Base-by-base conservation (phyloP, 2,888 invertebrate species). In the Cataglyphis livida region DNA sequence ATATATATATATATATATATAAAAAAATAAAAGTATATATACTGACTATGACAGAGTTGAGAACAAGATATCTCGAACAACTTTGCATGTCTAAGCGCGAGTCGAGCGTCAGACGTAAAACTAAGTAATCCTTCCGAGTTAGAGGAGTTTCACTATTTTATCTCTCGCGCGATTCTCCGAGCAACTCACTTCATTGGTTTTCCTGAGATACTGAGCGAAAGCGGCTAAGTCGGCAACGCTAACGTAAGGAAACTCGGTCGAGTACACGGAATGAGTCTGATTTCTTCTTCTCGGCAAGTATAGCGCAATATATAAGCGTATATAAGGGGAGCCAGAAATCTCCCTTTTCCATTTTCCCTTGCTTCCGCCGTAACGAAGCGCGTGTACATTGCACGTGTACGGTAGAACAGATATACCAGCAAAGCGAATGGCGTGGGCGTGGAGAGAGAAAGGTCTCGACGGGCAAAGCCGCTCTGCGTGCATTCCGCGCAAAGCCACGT, bases 401-500 rank as follows among this genome's bases (percentile, higher is more conserved):
- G 35, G 35, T 38, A 18, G 35, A 18, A 73, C 57, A 51, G 61
- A 74, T 57, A 38, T 48, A 38, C 51, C 32, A 32, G 28, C 28
- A 65, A 65, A 66, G 38, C 74, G 66, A 62, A 48, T 73, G 83
- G 83, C 75, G 84, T 70, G 73, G 78, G 83, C 79, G 71, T 68
- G 61, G 81, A 73, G 84, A 25, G 25, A 66, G 75, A 66, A 83
- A 78, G 81, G 25, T 82, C 54, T 81, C 54, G 41, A 81, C 75
- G 61, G 28, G 59, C 65, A 75, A 82, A 87, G 87, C 87, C 89
- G 90, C 92, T 91, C 35, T 35, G 28, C 90, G 87, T 84, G 90
- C 90, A 92, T 92, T 92, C 90, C 87, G 87, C 88, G 88, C 91
- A 90, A 90, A 88, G 79, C 89, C 79, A 82, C 88, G 85, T 87